phyloP scores from a whole-genome alignment of 2,797 vertebrate genomes.

The Gadopsis bispinosus region DNA sequence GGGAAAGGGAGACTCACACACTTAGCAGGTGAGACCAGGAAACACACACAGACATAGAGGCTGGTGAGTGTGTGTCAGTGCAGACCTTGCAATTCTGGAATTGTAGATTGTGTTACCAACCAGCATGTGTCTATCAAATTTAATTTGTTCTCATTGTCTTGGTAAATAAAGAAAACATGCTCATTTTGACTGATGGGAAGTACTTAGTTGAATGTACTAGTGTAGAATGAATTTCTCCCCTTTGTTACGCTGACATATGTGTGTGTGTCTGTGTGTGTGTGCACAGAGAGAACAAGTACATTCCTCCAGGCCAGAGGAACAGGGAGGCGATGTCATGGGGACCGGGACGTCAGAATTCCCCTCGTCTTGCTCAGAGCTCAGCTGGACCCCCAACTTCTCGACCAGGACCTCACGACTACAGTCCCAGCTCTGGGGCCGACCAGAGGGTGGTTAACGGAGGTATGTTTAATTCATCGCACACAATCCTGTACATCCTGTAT shows the following conservation, averaged over 20 bases:
- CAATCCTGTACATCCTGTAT: background rate
- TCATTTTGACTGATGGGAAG: constrained; percentile 47
- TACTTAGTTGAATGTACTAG: constrained; percentile 30
- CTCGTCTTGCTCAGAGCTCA: constrained; percentile 91
- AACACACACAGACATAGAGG: background rate
- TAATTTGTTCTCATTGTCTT: background rate
- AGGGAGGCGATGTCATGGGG: constrained; percentile 96
- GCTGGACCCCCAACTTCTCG: constrained; percentile 89
- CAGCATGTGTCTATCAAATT: constrained; percentile 16
- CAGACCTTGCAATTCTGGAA: constrained; percentile 6
- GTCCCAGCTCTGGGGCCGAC: constrained; percentile 91
- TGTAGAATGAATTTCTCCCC: constrained; percentile 31
- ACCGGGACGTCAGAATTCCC: constrained; percentile 93
- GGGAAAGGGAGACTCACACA: constrained; percentile 90
- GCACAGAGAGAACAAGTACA: constrained; percentile 97
- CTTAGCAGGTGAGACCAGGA: constrained; percentile 88
- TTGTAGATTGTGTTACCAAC: background rate
- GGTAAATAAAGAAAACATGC: constrained; percentile 44
- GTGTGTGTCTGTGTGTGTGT: constrained; percentile 8
- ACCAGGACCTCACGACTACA: constrained; percentile 94
- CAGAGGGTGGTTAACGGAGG: constrained; percentile 99
- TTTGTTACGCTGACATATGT: constrained; percentile 43
- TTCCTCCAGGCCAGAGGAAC: constrained; percentile 97
- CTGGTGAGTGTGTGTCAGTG: background rate
- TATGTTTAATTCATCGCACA: constrained; percentile 70